Evolutionary conservation across 2,113 vertebrate species (phyloP), one percentile per base, ranked within the genome.

Genomic region (Phocoena sinus): DNA sequence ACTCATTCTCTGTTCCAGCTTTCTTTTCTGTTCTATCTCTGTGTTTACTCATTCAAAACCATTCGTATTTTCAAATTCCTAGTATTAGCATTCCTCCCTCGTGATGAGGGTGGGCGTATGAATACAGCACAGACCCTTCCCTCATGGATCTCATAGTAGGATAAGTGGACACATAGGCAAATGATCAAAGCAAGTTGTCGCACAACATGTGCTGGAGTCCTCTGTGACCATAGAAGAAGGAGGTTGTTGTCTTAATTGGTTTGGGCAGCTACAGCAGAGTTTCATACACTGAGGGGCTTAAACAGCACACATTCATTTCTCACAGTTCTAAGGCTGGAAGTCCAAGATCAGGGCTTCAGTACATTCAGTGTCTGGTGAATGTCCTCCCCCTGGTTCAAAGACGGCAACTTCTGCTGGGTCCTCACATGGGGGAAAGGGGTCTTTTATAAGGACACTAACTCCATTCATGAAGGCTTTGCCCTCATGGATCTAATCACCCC

Each of bases 121-220:
- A 17, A n/a, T 21, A 25, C 20, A 21, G 0, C 53, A 36, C 0
- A 41, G 2, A 11, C 31, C 12, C 5, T 31, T 23, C 71, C 73
- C 9, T 36, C 12, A 4, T 4, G 12, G 33, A 56, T 2, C 47
- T 62, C 33, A 26, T 1, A 36, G 15, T 1, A 50, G n/a, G 33
- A 17, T 2, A 2, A 67, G 17, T 12, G 58, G 50, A 41, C 2
- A 8, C 1, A 2, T 1, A n/a, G 1, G 36, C 5, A 18, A 3
- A 71, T 38, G 18, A 26, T 36, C 38, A 83, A 47, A 71, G 10
- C 6, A 21, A 60, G 1, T 17, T 28, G n/a, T 79, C 44, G 15
- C 8, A 50, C 26, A 36, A 79, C 18, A 33, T 36, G n/a, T 47
- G 8, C 12, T 8, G 8, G 63, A 65, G 10, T 14, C 44, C 17